A percentile compares a stretch with the other conserved stretches of the same genome.
Conservation (phyloP, 2,797 vertebrate genomes). For the Tenualosa ilisha region DNA sequence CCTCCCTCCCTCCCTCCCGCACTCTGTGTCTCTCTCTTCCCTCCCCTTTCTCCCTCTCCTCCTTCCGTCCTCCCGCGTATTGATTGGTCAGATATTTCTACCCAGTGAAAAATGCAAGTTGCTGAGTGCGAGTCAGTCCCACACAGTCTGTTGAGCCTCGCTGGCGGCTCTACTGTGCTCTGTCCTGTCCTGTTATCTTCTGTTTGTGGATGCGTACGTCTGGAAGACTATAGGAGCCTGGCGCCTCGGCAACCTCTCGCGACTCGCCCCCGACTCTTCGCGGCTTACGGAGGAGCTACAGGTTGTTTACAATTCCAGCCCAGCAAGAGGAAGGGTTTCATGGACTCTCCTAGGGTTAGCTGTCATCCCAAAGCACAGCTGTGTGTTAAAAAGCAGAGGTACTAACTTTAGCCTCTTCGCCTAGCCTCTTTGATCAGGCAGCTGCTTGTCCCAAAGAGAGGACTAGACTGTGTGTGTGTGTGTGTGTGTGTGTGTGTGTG, state of each 20-base stretch:
- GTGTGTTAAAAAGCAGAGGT: not conserved
- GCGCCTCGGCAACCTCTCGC: not conserved
- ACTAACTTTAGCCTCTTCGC: not conserved
- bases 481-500: no score
- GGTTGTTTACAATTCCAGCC: not conserved
- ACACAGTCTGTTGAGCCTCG: not conserved
- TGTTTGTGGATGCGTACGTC: not conserved
- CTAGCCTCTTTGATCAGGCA: not conserved
- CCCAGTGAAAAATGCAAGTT: constrained; percentile 37
- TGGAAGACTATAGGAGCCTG: not conserved
- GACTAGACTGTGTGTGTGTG: not conserved
- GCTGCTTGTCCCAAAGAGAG: not conserved
- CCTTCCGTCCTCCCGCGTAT: constrained; percentile 18
- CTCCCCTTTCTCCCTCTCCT: constrained; percentile 12
- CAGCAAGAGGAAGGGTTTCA: not conserved
- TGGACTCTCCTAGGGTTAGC: not conserved
- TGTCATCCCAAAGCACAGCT: not conserved
- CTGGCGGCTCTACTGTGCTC: not conserved
- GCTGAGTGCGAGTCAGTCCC: constrained; percentile 37
- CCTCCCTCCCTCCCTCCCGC: not conserved
- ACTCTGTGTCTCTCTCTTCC: not conserved
- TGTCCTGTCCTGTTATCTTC: not conserved
- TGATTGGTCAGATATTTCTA: constrained; percentile 40
- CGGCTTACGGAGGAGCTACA: not conserved
- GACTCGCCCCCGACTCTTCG: not conserved